Evolutionary conservation across 2,888 invertebrate genomes (phyloP).

Genomic region (Noctua pronuba): DNA sequence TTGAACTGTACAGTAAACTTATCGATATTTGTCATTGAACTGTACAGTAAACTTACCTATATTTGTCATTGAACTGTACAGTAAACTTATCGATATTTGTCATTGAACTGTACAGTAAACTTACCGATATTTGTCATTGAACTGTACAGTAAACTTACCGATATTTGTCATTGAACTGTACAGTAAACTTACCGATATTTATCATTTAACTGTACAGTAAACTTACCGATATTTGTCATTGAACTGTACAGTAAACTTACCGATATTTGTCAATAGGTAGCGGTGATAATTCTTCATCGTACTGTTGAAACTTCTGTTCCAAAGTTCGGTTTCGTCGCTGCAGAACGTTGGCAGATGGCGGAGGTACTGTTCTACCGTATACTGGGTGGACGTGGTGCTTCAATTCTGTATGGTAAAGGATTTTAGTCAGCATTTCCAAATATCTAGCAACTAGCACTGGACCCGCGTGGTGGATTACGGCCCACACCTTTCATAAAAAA

Average conservation of each 20-base stretch:
- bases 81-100: constrained; percentile 79
- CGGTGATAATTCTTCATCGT: constrained; percentile 76
- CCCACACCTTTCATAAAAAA: too few species aligned
- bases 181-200: constrained; percentile 77
- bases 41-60: constrained; percentile 73
- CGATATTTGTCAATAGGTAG: constrained; percentile 84
- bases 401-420: constrained; percentile 66
- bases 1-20: constrained; percentile 59
- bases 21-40: constrained; percentile 79
- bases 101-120: constrained; percentile 62
- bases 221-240: constrained; percentile 82
- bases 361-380: constrained; percentile 73
- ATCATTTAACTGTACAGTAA: constrained; percentile 64
- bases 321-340: constrained; percentile 71
- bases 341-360: constrained; percentile 68
- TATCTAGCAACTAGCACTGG: not conserved
- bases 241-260: constrained; percentile 70
- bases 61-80: constrained; percentile 71
- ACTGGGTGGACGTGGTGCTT: constrained; percentile 79
- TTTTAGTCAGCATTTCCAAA: not conserved
- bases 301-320: constrained; percentile 71
- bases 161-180: constrained; percentile 73
- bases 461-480: too few species aligned
- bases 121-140: constrained; percentile 81
- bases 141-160: constrained; percentile 71